Evolutionary conservation across 2,797 vertebrate genomes (phyloP).

Genomic region (Tragopan temminckii): DNA sequence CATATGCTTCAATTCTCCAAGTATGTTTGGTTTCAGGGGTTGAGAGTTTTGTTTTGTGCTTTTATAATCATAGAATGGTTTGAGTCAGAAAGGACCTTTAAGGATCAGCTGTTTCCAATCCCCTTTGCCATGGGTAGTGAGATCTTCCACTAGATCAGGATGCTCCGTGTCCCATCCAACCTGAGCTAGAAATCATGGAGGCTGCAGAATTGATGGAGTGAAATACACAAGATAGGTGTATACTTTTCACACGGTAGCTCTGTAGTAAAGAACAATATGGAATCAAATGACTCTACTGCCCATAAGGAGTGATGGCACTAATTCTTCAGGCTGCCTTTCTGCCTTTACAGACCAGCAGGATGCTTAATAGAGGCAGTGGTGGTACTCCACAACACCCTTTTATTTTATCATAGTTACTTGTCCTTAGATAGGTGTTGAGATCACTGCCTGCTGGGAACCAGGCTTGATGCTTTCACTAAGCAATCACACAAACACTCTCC

Average conservation of each 20-base stretch:
- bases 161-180: neutral
- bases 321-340: neutral
- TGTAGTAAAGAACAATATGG: neutral
- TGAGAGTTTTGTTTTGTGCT: neutral
- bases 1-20: neutral
- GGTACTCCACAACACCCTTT: neutral
- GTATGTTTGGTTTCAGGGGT: accelerated
- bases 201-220: neutral
- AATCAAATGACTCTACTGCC: neutral
- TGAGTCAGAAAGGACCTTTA: neutral
- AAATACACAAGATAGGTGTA: neutral
- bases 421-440: neutral
- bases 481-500: neutral
- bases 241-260: neutral
- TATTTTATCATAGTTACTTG: neutral
- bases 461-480: neutral
- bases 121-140: neutral
- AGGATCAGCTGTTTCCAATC: neutral
- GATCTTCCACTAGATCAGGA: neutral
- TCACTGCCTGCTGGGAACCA: neutral
- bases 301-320: neutral
- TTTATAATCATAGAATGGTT: neutral
- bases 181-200: neutral
- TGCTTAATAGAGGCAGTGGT: neutral
- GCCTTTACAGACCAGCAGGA: accelerated